Evolutionary conservation across 2,797 vertebrate species (phyloP).

Genomic region (Aeoliscus strigatus): DNA sequence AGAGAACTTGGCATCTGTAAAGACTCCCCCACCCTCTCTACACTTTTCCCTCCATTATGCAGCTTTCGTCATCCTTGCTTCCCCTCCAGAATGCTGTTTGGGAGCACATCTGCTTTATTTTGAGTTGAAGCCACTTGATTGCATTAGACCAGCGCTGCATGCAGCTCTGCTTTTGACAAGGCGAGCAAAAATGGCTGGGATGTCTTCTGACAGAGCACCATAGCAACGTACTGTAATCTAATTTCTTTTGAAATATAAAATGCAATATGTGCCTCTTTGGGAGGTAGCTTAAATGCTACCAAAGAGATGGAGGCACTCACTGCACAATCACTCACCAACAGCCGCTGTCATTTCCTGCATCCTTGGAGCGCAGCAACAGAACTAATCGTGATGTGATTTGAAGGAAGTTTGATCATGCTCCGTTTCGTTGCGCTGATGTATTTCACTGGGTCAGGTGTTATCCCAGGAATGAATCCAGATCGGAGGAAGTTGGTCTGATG

Average conservation of each 20-base stretch:
- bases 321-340: conserved; percentile 21
- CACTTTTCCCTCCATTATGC: conserved; percentile 38
- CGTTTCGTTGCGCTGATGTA: conserved; percentile 50
- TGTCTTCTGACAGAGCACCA: conserved; percentile 66
- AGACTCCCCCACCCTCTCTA: conserved; percentile 6
- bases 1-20: conserved; percentile 27
- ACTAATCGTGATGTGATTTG: conserved; percentile 62
- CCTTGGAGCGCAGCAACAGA: conserved; percentile 31
- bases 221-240: conserved; percentile 64
- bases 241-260: conserved; percentile 78
- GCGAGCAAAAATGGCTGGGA: conserved; percentile 61
- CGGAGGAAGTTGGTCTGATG: conserved; percentile 32
- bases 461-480: conserved; percentile 46
- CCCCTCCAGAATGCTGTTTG: conserved; percentile 36
- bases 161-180: conserved; percentile 54
- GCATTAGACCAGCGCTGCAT: conserved; percentile 68
- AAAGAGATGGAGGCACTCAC: conserved; percentile 43
- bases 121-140: conserved; percentile 69
- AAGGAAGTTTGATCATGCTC: conserved; percentile 61
- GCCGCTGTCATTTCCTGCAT: conserved; percentile 27
- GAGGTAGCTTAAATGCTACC: conserved; percentile 56
- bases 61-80: conserved; percentile 42
- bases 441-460: conserved; percentile 59
- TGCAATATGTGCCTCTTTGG: conserved; percentile 62
- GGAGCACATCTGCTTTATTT: conserved; percentile 69